Evolutionary conservation across 2,797 vertebrate species (phyloP).

Genomic region (Tinamus major): DNA sequence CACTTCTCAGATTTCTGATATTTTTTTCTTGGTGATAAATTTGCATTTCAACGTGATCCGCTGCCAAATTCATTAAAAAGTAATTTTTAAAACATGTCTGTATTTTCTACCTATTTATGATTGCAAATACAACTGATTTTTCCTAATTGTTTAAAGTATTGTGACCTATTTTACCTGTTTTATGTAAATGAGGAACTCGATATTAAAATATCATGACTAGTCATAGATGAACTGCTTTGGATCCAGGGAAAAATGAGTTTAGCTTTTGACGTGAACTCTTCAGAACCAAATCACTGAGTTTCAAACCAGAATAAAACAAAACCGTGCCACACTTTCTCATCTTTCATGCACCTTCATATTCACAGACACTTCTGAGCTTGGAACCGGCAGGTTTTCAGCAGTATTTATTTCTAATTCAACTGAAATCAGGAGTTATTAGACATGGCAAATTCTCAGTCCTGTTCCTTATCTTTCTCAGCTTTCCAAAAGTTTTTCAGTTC

Average conservation of each 20-base stretch:
- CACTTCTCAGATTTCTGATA: slow-evolving; percentile 38
- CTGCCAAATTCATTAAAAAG: slow-evolving; percentile 74
- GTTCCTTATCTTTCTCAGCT: not conserved
- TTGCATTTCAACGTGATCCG: slow-evolving; percentile 49
- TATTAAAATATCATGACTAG: slow-evolving; percentile 53
- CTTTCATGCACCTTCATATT: not conserved
- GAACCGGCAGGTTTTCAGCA: slow-evolving; percentile 27
- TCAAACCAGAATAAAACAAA: not conserved
- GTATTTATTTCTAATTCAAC: slow-evolving; percentile 10
- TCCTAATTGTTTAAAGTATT: slow-evolving; percentile 48
- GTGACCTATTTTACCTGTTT: slow-evolving; percentile 67
- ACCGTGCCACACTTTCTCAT: not conserved
- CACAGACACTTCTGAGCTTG: not conserved
- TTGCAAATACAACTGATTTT: slow-evolving; percentile 40
- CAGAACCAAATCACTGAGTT: slow-evolving; percentile 11
- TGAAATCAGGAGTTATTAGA: slow-evolving; percentile 11
- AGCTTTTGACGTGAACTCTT: not conserved
- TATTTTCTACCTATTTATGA: slow-evolving; percentile 71
- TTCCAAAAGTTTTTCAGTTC: slow-evolving; percentile 20
- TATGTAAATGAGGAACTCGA: slow-evolving; percentile 68
- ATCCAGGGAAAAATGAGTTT: not conserved
- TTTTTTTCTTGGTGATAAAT: slow-evolving; percentile 60
- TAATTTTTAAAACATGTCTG: slow-evolving; percentile 29
- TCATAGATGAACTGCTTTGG: slow-evolving; percentile 59
- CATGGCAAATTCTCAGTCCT: slow-evolving; percentile 28